Conservation (phyloP, 2,888 invertebrate genomes). For the Lepeophtheirus nordmannii region DNA sequence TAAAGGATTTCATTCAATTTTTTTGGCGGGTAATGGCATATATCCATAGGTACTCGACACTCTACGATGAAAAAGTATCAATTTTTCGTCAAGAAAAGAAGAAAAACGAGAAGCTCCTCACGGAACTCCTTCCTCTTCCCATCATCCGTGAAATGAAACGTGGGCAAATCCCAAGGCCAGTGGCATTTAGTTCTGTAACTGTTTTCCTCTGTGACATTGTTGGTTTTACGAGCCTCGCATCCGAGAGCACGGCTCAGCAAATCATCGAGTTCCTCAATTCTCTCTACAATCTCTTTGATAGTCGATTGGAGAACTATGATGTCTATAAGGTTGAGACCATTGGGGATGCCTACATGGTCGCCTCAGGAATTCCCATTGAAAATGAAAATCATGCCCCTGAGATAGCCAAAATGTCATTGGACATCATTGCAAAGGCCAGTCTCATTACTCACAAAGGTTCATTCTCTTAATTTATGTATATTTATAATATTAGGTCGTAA, state of each 20-base stretch:
- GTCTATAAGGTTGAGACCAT: conserved; percentile 24
- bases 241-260: conserved; percentile 24
- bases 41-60: conserved; percentile 1
- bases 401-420: conserved; percentile 21
- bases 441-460: too few relatives aligned
- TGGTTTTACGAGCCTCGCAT: conserved; percentile 11
- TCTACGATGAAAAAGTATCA: conserved; percentile 21
- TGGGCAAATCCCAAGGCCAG: conserved; percentile 17
- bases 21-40: not conserved
- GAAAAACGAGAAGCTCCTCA: conserved; percentile 18
- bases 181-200: not conserved
- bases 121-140: conserved; percentile 19
- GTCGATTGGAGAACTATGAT: conserved; percentile 21
- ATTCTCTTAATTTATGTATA: too few relatives aligned
- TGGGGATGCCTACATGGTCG: conserved; percentile 24
- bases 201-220: conserved; percentile 23
- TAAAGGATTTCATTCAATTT: not conserved
- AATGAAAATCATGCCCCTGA: conserved; percentile 21
- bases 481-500: conserved; percentile 4
- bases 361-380: conserved; percentile 16
- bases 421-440: conserved; percentile 15
- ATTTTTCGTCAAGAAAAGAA: conserved; percentile 15
- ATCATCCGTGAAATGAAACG: conserved; percentile 23
- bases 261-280: conserved; percentile 18
- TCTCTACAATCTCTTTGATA: conserved; percentile 22